Evolutionary conservation across 2,797 vertebrate species (phyloP), one percentile per base, ranked within the genome.

Genomic region (Rhabdophis nuchalis): DNA sequence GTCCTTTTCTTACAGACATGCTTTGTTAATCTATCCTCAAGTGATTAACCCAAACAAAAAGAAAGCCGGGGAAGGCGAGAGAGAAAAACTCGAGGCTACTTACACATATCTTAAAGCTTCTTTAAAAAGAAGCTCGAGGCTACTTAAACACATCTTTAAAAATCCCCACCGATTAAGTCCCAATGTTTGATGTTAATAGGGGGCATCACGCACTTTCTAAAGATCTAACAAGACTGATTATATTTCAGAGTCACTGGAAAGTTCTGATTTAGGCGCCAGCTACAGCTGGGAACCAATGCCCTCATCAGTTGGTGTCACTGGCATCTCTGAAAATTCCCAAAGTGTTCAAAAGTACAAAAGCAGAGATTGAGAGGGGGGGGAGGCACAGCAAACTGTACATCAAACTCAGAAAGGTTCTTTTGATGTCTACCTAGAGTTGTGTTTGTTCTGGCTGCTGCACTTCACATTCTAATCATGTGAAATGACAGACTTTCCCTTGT

Each of bases 331-430:
- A 87, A 96, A 95, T 95, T 96, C 92, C 90, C 72, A 87, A 90
- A 93, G 61, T 1, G 60, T 57, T 95, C 89, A 92, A 87, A 94
- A 96, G 90, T 96, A 97, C 95, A 97, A 95, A 97, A 94, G 89
- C 85, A 94, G 60, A 96, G 95, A 94, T 93, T 90, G 91, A 92
- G 92, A 89, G 53, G 92, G 58, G 86, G 41, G 53, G 1, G 11
- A 88, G 52, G 88, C 41, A 90, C 53, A 89, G 95, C 93, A 96
- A 95, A 93, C 53, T 88, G 92, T 96, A 93, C 87, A 95, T 95
- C 95, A 96, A 94, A 96, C 94, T 92, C 93, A 94, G 93, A 96
- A 96, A 94, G 10, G 91, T 60, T 46, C 94, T 94, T 97, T 97
- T 96, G 93, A 97, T 97, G 95, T 93, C 87, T 95, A 92, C 89